A percentile compares a stretch with the other conserved stretches of the same genome.
phyloP scores from a whole-genome alignment of 2,797 vertebrate species.

The Sebastes trivittatus region DNA sequence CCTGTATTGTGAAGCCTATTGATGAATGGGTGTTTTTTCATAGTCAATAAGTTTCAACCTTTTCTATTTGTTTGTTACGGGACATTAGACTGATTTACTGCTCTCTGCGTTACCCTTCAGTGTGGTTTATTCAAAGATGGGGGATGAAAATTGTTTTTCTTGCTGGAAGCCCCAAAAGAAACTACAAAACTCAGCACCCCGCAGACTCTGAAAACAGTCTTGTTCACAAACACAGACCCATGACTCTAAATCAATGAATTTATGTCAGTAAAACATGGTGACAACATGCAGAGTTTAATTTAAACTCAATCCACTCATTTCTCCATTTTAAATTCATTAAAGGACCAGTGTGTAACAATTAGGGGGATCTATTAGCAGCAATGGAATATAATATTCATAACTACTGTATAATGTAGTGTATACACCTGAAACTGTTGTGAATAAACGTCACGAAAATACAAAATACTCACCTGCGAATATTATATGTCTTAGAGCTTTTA shows the following conservation, averaged over 20 bases:
- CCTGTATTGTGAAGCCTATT: background rate
- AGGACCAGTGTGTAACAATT: no score
- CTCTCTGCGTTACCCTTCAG: constrained; percentile 1
- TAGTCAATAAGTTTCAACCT: constrained; percentile 24
- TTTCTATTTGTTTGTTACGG: constrained; percentile 27
- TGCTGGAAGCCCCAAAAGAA: background rate
- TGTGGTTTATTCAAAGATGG: constrained; percentile 9
- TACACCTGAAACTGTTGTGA: no score
- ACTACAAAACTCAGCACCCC: background rate
- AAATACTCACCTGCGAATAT: no score
- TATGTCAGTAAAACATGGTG: background rate
- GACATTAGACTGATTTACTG: constrained; percentile 22
- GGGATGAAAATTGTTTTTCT: background rate
- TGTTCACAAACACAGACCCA: background rate
- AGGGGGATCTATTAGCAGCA: no score
- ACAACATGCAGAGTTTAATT: background rate
- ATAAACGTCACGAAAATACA: no score
- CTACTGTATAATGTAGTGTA: no score
- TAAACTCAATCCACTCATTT: background rate
- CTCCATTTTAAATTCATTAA: background rate
- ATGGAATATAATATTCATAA: no score
- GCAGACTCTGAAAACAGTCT: background rate
- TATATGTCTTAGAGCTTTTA: no score
- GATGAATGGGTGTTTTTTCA: constrained; percentile 23
- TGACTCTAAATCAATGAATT: background rate